Conservation (phyloP, 1,140 invertebrate species). For the Penaeus chinensis region DNA sequence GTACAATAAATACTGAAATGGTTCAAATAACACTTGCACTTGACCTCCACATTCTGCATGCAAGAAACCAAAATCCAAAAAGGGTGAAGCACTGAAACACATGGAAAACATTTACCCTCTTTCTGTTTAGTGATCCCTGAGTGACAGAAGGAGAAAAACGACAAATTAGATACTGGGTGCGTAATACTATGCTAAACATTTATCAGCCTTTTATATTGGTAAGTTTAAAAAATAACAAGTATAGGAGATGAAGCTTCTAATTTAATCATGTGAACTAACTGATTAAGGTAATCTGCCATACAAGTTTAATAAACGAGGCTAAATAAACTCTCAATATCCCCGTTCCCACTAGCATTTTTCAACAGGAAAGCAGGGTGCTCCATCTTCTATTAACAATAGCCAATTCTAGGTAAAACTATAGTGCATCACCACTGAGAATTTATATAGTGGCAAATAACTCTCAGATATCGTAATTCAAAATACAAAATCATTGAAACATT, state of each 20-base stretch:
- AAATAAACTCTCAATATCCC: no score
- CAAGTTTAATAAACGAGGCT: no score
- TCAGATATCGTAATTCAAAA: slow-evolving; percentile 10
- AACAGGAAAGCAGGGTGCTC: no score
- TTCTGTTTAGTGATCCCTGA: slow-evolving; percentile 51
- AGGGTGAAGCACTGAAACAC: slow-evolving; percentile 26
- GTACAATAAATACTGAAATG: not conserved
- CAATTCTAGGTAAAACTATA: no score
- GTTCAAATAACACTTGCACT: slow-evolving; percentile 1
- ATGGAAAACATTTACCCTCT: slow-evolving; percentile 43
- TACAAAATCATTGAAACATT: not conserved
- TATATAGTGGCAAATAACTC: no score
- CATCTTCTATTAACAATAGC: no score
- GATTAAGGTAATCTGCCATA: no score
- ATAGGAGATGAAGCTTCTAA: no score
- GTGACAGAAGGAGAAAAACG: slow-evolving; percentile 38
- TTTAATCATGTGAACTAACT: no score
- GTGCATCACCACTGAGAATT: no score
- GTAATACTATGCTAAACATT: not conserved
- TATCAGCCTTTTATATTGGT: not conserved
- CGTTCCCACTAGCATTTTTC: no score
- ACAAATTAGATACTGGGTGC: slow-evolving; percentile 23
- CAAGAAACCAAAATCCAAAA: slow-evolving; percentile 3
- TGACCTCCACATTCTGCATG: slow-evolving; percentile 24
- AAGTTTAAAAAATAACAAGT: no score